Conservation (phyloP, 2,888 invertebrate genomes). For the Caenorhabditis afra region DNA sequence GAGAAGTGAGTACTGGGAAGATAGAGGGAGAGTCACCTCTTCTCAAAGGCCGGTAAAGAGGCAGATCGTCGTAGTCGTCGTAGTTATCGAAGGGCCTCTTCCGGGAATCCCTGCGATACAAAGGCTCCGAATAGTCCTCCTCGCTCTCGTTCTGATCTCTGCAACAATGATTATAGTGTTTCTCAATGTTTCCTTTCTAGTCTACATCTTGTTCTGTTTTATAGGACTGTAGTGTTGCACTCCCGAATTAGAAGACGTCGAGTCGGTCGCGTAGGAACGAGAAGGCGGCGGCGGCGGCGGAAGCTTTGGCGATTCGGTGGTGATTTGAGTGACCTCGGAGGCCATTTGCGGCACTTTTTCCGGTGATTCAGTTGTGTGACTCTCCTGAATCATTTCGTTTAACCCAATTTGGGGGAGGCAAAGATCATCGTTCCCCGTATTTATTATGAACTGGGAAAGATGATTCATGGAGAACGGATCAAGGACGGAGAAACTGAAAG, state of each 20-base stretch:
- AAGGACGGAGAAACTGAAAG: neutral
- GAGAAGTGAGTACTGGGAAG: neutral
- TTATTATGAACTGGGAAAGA: slow-evolving; percentile 7
- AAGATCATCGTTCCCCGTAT: neutral
- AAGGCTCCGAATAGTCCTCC: slow-evolving; percentile 31
- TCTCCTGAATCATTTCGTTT: slow-evolving; percentile 34
- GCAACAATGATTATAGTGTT: slow-evolving; percentile 2
- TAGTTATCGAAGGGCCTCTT: slow-evolving; percentile 46
- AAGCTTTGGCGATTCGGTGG: slow-evolving; percentile 2
- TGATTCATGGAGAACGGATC: slow-evolving; percentile 7
- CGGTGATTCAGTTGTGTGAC: slow-evolving; percentile 44
- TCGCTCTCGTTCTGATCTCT: slow-evolving; percentile 32
- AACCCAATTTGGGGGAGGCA: neutral
- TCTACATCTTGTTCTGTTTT: slow-evolving; percentile 40
- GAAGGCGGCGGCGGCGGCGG: neutral
- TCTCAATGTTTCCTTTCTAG: neutral
- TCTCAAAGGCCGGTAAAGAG: slow-evolving; percentile 40
- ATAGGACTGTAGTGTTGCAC: slow-evolving; percentile 13
- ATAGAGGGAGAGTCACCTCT: slow-evolving; percentile 22
- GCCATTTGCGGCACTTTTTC: slow-evolving; percentile 12
- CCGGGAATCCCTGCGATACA: slow-evolving; percentile 42
- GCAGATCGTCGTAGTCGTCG: slow-evolving; percentile 50
- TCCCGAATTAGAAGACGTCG: slow-evolving; percentile 40
- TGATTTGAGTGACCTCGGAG: slow-evolving; percentile 8
- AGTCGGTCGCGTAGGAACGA: slow-evolving; percentile 20